Evolutionary conservation across 2,888 invertebrate species (phyloP).

Genomic region (Dryocosmus kuriphilus): DNA sequence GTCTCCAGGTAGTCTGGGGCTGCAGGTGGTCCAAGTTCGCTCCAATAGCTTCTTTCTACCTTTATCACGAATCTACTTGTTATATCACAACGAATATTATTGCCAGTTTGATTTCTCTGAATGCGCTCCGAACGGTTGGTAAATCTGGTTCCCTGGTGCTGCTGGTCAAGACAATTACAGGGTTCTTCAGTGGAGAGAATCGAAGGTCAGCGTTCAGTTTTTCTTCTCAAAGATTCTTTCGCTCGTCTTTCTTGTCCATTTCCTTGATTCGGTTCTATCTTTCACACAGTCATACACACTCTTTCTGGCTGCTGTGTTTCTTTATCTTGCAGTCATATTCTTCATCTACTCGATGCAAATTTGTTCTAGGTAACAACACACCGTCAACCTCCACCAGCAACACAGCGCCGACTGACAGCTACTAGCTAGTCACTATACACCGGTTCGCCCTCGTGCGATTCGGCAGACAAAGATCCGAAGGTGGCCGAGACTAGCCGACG

Average conservation of each 20-base stretch:
- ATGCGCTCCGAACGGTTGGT: conserved; percentile 8
- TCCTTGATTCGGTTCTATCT: conserved; percentile 16
- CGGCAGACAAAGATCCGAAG: conserved; percentile 72
- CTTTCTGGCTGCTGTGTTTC: conserved; percentile 19
- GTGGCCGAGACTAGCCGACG: conserved; percentile 59
- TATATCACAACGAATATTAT: conserved; percentile 37
- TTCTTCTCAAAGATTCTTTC: neutral
- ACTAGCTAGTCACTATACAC: conserved; percentile 63
- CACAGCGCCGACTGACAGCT: conserved; percentile 73
- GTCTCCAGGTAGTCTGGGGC: conserved; percentile 29
- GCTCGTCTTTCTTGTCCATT: neutral
- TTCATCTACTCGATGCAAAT: conserved; percentile 15
- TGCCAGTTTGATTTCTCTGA: conserved; percentile 24
- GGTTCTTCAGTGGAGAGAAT: conserved; percentile 16
- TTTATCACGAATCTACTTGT: conserved; percentile 29
- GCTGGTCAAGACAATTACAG: neutral
- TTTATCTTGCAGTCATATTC: conserved; percentile 22
- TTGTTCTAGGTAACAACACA: conserved; percentile 30
- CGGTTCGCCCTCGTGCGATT: conserved; percentile 71
- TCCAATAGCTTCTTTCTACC: neutral
- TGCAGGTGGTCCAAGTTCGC: conserved; percentile 13
- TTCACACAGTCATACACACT: conserved; percentile 12
- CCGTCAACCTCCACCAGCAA: conserved; percentile 45
- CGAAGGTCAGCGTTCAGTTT: conserved; percentile 7
- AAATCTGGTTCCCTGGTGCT: conserved; percentile 9